These are phyloP conservation scores for Argynnis bischoffii DNA, from an alignment of 2,888 invertebrate genomes.

Conservation along the genomic window DNA sequence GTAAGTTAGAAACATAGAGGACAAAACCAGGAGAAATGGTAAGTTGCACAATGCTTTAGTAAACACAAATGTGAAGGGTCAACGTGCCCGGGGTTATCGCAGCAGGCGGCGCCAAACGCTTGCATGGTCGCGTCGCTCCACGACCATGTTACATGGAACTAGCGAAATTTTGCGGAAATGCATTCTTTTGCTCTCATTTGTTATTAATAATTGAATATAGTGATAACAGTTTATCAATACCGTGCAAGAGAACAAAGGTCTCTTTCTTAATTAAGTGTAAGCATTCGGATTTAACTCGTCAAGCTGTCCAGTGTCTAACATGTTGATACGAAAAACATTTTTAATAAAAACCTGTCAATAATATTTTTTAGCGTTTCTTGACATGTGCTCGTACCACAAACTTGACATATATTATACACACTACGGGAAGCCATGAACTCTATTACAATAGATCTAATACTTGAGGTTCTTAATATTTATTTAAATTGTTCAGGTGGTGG, in stretches of 20 bases:
- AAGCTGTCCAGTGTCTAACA: background rate
- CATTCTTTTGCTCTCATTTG: background rate
- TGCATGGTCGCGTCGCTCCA: constrained; percentile 56
- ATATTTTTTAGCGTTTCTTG: no score
- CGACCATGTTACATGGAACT: constrained; percentile 26
- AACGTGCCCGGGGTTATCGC: constrained; percentile 78
- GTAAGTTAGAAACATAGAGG: background rate
- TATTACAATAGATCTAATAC: no score
- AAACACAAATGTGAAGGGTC: constrained; percentile 74
- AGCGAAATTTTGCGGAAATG: constrained; percentile 24
- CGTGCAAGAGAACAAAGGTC: background rate
- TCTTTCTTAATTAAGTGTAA: background rate
- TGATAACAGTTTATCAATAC: constrained; percentile 4
- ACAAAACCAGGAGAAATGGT: constrained; percentile 39
- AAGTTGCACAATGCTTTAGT: constrained; percentile 62
- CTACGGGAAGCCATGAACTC: no score
- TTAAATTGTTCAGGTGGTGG: no score
- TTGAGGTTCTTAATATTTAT: no score
- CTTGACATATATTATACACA: no score
- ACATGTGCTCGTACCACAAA: no score
- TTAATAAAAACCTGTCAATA: no score
- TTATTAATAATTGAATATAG: constrained; percentile 4
- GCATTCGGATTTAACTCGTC: constrained; percentile 2
- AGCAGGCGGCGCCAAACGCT: constrained; percentile 73
- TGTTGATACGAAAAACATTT: background rate